Base-by-base conservation (phyloP, 1,140 invertebrate species). In the Acromyrmex heyeri region DNA sequence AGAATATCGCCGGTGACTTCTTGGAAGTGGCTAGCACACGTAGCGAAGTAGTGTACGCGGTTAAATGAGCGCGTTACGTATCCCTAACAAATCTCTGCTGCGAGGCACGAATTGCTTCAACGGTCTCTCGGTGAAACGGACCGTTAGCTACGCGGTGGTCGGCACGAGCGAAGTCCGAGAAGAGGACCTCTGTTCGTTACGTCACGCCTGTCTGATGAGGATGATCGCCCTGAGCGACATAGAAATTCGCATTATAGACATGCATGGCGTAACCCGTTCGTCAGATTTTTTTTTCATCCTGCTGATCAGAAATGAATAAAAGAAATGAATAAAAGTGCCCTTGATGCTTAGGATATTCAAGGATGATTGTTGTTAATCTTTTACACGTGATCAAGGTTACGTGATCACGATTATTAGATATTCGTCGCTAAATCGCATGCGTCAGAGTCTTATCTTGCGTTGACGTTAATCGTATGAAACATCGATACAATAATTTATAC, bases 171-270 rank as follows among this genome's bases (percentile, higher is more conserved):
- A 61, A 34, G 38, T 78, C 76, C 76, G 61, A 55, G 10, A n/a
- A 57, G 38, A 72, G 53, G 44, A 72, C 21, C 44, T 24, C 34
- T 12, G 24, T n/a, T 34, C 24, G 55, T 75, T 83, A 75, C 79
- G 69, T 83, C 79, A 83, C 79, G 79, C 57, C 79, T 24, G 79
- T 75, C 48, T 18, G 77, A 57, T 18, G 53, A 62, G 67, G 38
- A 75, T 24, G 69, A 62, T 61, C 55, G 79, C 79, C 24, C 55
- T 27, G 55, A 27, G 79, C 79, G 69, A 73, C 38, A 38, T 82
- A 73, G 79, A 73, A 73, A 82, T 82, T 83, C 69, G 55, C 38
- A 14, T 24, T 75, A 83, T 83, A 61, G 79, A 75, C 55, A n/a
- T 61, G 64, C 78, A 30, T 55, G 73, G 57, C 77, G 75, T 59